phyloP scores from a whole-genome alignment of 2,113 vertebrate species.

The Campylomormyrus numenius region DNA sequence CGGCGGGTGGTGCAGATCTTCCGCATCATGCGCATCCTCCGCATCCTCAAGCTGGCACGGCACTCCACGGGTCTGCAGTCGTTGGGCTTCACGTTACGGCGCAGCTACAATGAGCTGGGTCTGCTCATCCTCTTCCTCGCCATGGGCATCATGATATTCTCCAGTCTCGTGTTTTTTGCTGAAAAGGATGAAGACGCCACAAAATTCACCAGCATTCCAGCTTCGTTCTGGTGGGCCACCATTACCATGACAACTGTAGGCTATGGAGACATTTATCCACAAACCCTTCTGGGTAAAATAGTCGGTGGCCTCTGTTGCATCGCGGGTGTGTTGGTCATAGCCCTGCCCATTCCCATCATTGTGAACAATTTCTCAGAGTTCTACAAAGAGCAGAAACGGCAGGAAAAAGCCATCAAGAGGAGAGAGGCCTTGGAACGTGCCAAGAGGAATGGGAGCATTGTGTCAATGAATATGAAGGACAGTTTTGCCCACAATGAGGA shows the following conservation, averaged over 20 bases:
- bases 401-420: slow-evolving; percentile 95
- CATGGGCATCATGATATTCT: slow-evolving; percentile 99
- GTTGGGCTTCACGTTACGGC: slow-evolving; percentile 85
- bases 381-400: slow-evolving; percentile 95
- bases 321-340: slow-evolving; percentile 92
- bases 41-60: slow-evolving; percentile 90
- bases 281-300: slow-evolving; percentile 91
- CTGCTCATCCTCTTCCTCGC: slow-evolving; percentile 92
- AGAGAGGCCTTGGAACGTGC: slow-evolving; percentile 92
- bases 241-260: slow-evolving; percentile 99
- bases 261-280: slow-evolving; percentile 96
- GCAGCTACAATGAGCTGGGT: slow-evolving; percentile 94
- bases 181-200: slow-evolving; percentile 97
- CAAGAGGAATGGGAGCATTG: slow-evolving; percentile 91
- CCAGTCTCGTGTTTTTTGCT: slow-evolving; percentile 95
- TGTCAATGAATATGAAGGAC: slow-evolving; percentile 94
- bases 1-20: slow-evolving; percentile 96
- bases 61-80: slow-evolving; percentile 97
- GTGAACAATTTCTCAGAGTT: slow-evolving; percentile 99
- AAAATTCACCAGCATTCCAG: slow-evolving; percentile 97
- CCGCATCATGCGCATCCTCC: slow-evolving; percentile 92
- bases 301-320: slow-evolving; percentile 97
- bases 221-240: slow-evolving; percentile 98
- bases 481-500: slow-evolving; percentile 92
- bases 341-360: slow-evolving; percentile 95